Evolutionary conservation across 2,797 vertebrate genomes (phyloP), one percentile per base, ranked within the genome.

Genomic region (Spea hammondii): DNA sequence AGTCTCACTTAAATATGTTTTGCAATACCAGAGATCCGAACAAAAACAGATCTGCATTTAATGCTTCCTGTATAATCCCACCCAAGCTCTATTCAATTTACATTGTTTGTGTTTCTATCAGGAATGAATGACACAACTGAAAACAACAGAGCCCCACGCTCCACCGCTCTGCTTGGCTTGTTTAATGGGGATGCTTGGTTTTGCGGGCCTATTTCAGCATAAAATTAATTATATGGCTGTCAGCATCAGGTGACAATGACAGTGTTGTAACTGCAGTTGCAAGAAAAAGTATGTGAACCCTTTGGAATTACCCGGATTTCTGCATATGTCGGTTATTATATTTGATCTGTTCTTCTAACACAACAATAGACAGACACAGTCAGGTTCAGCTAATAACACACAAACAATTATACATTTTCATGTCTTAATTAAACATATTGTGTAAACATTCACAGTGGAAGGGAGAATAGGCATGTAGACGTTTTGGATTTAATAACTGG

Each of bases 141-240:
- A 64, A 70, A 64, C 66, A 77, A 54, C 8, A 54, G 46, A 51
- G 46, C 7, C 17, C 12, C 65, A 49, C 51, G 55, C 55, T 60
- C 44, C 55, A 5, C 47, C 47, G 14, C 66, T n/a, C 45, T 14
- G 17, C 8, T 5, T n/a, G 66, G 50, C 74, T 68, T 62, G 46
- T 69, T 75, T 69, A 69, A 69, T 60, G 13, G 65, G 44, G 10
- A 8, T 4, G 55, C 17, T 11, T 6, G n/a, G 51, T 14, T 59
- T 7, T 44, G 46, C 50, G 57, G n/a, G 14, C 54, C 75, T 62
- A 59, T 77, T 70, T 77, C 66, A 76, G 74, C 74, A 69, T 59
- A 44, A 48, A 64, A 62, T 45, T 17, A 44, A 14, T 46, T 70
- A 70, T 65, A 70, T 70, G 57, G 66, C 32, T 62, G 76, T 70